These are phyloP conservation scores for Brachionus rotundiformis DNA, from an alignment of 1,140 invertebrate species.

Conservation along the genomic window DNA sequence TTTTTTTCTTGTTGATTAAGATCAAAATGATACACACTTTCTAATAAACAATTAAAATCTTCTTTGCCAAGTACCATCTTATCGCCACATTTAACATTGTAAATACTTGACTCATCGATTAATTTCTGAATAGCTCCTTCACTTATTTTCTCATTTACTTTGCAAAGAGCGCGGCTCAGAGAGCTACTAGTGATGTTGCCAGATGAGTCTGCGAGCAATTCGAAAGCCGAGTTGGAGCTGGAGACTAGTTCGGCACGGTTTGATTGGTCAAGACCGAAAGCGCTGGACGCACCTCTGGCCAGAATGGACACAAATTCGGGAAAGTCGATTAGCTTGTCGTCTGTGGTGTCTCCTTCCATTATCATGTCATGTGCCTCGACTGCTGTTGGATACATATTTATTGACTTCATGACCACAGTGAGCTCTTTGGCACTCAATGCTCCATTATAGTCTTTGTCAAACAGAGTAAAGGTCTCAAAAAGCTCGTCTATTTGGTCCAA, in stretches of 20 bases:
- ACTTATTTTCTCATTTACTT: background rate
- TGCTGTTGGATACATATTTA: background rate
- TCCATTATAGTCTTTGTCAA: slow-evolving; percentile 38
- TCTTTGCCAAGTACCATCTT: background rate
- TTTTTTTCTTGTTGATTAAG: slow-evolving; percentile 22
- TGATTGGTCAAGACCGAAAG: background rate
- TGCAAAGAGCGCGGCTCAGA: background rate
- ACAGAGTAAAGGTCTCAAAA: slow-evolving; percentile 18
- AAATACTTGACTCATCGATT: slow-evolving; percentile 20
- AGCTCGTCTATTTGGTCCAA: slow-evolving; percentile 49
- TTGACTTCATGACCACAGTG: background rate
- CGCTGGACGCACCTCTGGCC: background rate
- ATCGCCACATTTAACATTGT: background rate
- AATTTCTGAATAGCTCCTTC: background rate
- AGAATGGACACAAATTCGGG: slow-evolving; percentile 48
- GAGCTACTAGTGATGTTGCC: background rate
- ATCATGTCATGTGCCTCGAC: slow-evolving; percentile 17
- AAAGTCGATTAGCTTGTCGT: slow-evolving; percentile 36
- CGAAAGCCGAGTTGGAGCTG: background rate
- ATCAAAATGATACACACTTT: slow-evolving; percentile 23
- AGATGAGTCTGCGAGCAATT: background rate
- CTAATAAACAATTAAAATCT: slow-evolving; percentile 31
- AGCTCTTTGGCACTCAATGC: slow-evolving; percentile 6
- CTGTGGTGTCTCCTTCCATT: background rate
- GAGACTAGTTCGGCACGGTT: background rate